Percentiles rank a stretch among this genome's conserved stretches.
These are phyloP conservation scores for Leiothrix lutea DNA, from an alignment of 2,113 vertebrate species.

Conservation along the genomic window DNA sequence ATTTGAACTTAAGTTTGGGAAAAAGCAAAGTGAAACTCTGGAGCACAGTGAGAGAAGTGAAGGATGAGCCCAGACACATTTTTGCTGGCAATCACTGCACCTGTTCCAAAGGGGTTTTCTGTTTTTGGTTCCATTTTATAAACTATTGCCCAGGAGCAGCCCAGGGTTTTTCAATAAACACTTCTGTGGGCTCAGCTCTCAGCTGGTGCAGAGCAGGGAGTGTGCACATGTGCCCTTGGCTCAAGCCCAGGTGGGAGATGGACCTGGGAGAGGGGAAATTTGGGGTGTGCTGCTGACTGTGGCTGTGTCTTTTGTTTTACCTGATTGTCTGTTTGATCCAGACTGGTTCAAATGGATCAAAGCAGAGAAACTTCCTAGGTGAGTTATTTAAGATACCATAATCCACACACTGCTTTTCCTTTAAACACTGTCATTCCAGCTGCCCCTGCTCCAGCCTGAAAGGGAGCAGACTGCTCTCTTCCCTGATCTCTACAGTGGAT, in stretches of 20 bases:
- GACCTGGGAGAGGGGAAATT: neutral
- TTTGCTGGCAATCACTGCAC: neutral
- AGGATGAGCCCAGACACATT: neutral
- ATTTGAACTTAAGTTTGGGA: neutral
- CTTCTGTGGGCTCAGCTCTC: neutral
- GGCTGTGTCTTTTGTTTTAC: neutral
- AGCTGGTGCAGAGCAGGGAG: neutral
- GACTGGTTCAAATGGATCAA: neutral
- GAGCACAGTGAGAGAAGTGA: neutral
- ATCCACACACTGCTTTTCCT: neutral
- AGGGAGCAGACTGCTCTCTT: neutral
- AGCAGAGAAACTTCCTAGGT: neutral
- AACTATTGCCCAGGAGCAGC: neutral
- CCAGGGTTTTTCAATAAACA: neutral
- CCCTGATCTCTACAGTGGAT: neutral
- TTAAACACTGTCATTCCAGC: neutral
- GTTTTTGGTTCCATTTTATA: neutral
- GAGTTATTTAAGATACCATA: neutral
- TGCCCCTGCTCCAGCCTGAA: neutral
- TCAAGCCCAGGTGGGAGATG: neutral
- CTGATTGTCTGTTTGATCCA: neutral
- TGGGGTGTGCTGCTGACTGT: neutral
- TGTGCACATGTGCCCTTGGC: neutral
- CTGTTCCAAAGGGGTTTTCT: neutral
- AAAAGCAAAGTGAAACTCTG: neutral